Base-by-base conservation (phyloP, 2,888 invertebrate species). In the Alsophila aescularia region DNA sequence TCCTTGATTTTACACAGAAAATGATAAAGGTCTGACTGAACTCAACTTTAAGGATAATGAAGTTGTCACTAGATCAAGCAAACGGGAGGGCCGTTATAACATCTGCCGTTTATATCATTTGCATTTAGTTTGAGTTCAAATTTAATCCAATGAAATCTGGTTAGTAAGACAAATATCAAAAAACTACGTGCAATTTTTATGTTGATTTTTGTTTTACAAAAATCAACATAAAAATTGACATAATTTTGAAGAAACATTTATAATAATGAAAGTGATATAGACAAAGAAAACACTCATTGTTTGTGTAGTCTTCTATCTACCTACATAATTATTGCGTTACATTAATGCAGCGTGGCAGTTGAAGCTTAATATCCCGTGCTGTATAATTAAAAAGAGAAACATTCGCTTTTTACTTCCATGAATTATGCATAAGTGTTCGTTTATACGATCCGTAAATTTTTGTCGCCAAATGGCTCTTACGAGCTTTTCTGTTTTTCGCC, bases 311-410 rank as follows among this genome's bases (percentile, higher is more conserved):
- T 9, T 27, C 14, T 29, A 12, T 10, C 8, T 59, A 47, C 42
- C 47, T 44, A 5, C 24, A 18, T 24, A 58, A 60, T 58, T 48
- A 61, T 60, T 49, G 48, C 56, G 60, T 64, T 65, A 75, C 73
- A 77, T 79, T 82, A 83, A 85, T 79, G 74, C 77, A 79, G 70
- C 72, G 72, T 72, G 69, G 75, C 84, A 79, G 81, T 85, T 81
- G 72, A 75, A 75, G 85, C 79, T 89, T 88, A 89, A 90, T 87
- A 87, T 74, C 76, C 87, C 85, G 83, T 87, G 83, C 81, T 79
- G 89, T 86, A 87, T 90, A 89, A 90, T 90, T 90, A 90, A 90
- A 90, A 90, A 87, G 84, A 85, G 85, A 87, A 87, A 87, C 83
- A 87, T 87, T 87, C 80, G 76, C 85, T 84, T 88, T 89, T 89